Evolutionary conservation across 1,140 invertebrate genomes (phyloP).

Genomic region (Drosophila lacertosa): DNA sequence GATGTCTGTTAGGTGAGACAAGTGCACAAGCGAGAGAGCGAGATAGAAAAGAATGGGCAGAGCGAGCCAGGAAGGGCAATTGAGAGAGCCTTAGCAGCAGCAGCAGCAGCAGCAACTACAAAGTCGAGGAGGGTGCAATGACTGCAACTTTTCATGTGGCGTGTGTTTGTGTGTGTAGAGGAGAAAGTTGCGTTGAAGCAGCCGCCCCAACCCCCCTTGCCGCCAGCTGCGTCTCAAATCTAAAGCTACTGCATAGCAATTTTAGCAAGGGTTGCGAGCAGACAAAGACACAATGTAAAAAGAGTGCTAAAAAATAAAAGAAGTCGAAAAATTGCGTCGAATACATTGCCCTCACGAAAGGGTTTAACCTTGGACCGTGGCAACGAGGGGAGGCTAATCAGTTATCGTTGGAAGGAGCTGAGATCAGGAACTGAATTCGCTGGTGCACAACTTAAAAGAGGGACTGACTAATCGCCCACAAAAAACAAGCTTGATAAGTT

Average conservation of each 20-base stretch:
- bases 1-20: constrained; percentile 46
- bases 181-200: constrained; percentile 63
- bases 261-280: constrained; percentile 27
- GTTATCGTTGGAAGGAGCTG: no score
- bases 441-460: constrained; percentile 30
- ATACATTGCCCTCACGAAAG: constrained; percentile 41
- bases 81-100: constrained; percentile 15
- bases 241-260: constrained; percentile 48
- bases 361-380: constrained; percentile 67
- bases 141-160: constrained; percentile 46
- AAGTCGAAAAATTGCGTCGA: constrained; percentile 23
- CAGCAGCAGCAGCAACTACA: constrained; percentile 21
- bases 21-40: constrained; percentile 38
- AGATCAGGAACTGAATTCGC: constrained; percentile 25
- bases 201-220: background rate
- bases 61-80: constrained; percentile 9
- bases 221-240: no score
- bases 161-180: constrained; percentile 13
- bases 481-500: constrained; percentile 16
- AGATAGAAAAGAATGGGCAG: constrained; percentile 8
- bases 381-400: constrained; percentile 47
- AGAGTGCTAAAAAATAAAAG: background rate
- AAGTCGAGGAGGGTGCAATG: constrained; percentile 54
- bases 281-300: constrained; percentile 16
- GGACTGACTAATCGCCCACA: constrained; percentile 24